A percentile compares a stretch with the other conserved stretches of the same genome.
Conservation (phyloP, 1,140 invertebrate genomes). For the Diachasmimorpha longicaudata region DNA sequence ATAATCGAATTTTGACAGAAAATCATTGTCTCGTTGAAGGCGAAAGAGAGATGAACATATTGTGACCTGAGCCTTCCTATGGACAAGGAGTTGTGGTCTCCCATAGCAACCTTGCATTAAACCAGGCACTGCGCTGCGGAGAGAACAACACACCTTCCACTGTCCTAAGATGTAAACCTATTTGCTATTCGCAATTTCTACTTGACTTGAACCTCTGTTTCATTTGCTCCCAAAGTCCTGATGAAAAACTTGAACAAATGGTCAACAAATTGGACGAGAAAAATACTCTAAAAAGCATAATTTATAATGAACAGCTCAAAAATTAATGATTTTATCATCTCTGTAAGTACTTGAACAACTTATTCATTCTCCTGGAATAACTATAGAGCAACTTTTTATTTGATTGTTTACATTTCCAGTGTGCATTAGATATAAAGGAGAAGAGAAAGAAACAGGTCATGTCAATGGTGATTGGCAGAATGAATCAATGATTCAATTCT, state of each 20-base stretch:
- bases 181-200: slow-evolving; percentile 37
- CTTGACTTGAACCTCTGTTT: slow-evolving; percentile 37
- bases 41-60: neutral
- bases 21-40: too few relatives aligned
- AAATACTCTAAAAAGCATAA: neutral
- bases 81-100: slow-evolving; percentile 42
- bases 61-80: neutral
- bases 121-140: slow-evolving; percentile 34
- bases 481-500: slow-evolving; percentile 37
- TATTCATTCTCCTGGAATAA: neutral
- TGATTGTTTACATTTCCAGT: neutral
- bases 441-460: slow-evolving; percentile 37
- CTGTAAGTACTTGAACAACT: too few relatives aligned
- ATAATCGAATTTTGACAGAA: too few relatives aligned
- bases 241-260: neutral
- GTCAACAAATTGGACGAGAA: neutral
- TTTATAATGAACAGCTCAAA: neutral
- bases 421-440: neutral
- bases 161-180: too few relatives aligned
- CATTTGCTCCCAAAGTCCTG: neutral
- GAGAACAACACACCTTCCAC: slow-evolving; percentile 47
- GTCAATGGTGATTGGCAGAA: neutral
- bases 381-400: neutral
- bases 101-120: slow-evolving; percentile 51
- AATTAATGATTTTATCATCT: too few relatives aligned